A percentile compares a stretch with the other conserved stretches of the same genome.
phyloP scores from a whole-genome alignment of 2,797 vertebrate genomes.

The Iguana delicatissima region DNA sequence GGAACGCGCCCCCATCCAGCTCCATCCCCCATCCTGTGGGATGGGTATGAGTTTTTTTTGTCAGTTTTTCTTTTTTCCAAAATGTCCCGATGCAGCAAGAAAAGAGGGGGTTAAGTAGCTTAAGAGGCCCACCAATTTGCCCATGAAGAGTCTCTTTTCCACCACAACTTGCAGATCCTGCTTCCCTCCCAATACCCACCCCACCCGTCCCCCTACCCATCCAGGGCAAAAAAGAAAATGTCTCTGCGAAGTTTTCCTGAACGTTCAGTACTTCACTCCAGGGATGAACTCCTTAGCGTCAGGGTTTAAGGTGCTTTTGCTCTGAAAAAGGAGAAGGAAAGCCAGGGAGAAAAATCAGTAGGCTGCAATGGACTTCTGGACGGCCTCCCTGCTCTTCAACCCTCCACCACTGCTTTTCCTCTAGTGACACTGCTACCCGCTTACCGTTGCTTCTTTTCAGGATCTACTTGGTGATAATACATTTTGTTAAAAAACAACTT shows the following conservation, averaged over 20 bases:
- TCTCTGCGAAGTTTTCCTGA: conserved; percentile 77
- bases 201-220: conserved; percentile 21
- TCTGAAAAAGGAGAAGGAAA: conserved; percentile 80
- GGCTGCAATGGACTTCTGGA: too few species aligned
- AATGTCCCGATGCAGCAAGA: conserved; percentile 31
- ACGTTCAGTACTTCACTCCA: conserved; percentile 95
- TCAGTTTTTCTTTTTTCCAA: neutral
- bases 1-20: neutral
- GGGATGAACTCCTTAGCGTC: conserved; percentile 98
- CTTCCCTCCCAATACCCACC: conserved; percentile 27
- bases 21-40: neutral
- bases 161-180: conserved; percentile 65
- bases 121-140: neutral
- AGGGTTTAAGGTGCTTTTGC: conserved; percentile 97
- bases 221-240: conserved; percentile 56
- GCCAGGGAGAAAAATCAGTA: neutral
- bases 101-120: conserved; percentile 1
- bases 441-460: neutral
- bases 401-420: neutral
- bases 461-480: neutral
- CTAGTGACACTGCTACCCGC: neutral
- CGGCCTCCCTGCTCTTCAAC: neutral
- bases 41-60: neutral
- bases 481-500: neutral
- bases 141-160: neutral